These are phyloP conservation scores for Drosophila elegans DNA, from an alignment of 1,140 invertebrate genomes.

Conservation along the genomic window DNA sequence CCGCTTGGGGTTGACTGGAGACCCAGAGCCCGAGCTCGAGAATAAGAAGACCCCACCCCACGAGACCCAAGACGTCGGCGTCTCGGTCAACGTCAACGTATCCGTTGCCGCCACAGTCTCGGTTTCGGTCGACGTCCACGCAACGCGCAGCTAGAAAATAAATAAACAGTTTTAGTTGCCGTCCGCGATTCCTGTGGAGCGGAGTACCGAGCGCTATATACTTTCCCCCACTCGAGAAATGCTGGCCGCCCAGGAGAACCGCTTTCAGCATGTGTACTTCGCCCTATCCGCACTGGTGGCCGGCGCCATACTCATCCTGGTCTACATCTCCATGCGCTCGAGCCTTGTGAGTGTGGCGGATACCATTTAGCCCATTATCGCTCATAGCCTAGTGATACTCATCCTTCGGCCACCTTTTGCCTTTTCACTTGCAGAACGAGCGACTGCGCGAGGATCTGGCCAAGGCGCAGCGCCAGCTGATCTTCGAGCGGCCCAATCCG, in stretches of 20 bases:
- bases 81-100: slow-evolving; percentile 2
- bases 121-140: slow-evolving; percentile 15
- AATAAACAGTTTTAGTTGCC: slow-evolving; percentile 64
- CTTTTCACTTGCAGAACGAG: slow-evolving; percentile 59
- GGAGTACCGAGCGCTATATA: slow-evolving; percentile 10
- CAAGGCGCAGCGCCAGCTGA: slow-evolving; percentile 53
- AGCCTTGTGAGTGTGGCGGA: slow-evolving; percentile 71
- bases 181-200: slow-evolving; percentile 55
- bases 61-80: slow-evolving; percentile 19
- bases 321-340: slow-evolving; percentile 78
- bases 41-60: slow-evolving; percentile 3
- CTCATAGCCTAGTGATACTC: background rate
- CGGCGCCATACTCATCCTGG: slow-evolving; percentile 66
- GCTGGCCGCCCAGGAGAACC: slow-evolving; percentile 70
- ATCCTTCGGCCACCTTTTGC: background rate
- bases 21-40: slow-evolving; percentile 8
- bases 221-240: slow-evolving; percentile 33
- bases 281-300: slow-evolving; percentile 74
- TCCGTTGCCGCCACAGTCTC: background rate
- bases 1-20: slow-evolving; percentile 38
- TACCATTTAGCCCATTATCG: background rate
- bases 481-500: slow-evolving; percentile 64
- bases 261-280: slow-evolving; percentile 82
- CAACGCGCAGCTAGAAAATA: slow-evolving; percentile 37
- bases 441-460: slow-evolving; percentile 69